Base-by-base conservation (phyloP, 2,888 invertebrate species). In the Cheiracanthium punctorium region DNA sequence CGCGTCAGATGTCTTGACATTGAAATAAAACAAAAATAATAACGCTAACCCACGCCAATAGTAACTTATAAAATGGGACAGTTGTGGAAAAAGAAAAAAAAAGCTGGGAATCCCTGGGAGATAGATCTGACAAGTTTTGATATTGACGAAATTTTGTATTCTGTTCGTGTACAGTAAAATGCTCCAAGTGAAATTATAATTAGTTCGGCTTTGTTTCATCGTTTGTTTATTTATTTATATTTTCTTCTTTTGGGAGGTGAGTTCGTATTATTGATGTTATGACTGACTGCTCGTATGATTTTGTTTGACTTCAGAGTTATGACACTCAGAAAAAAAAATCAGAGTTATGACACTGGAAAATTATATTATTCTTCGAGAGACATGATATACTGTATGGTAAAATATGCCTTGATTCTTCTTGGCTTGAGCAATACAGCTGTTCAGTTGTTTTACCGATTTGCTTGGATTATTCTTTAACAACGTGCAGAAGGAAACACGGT, bases 21-120 rank as follows among this genome's bases (percentile, higher is more conserved):
- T 2, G 48, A 48, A 48, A 2, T 2, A 7, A 67, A 67, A 30
- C 14, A 29, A 30, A 32, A 30, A 30, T 12, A 12, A 14, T 29
- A 24, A 64, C n/a, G 12, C 64, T 14, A 2, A 30, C 30, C 32
- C 14, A 69, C 20, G 33, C 37, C 37, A 81, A 65, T 74, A 52
- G 74, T 67, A 67, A 80, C 72, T n/a, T n/a, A 69, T 48, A 69
- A 81, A 74, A 10, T 81, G 37, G 73, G 67, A 73, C 80, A 81
- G 80, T 67, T 58, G 37, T 43, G 33, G 33, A 71, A 43, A 65
- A 17, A 64, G 29, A 29, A n/a, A n/a, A n/a, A n/a, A n/a, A n/a
- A n/a, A n/a, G n/a, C n/a, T 64, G n/a, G 28, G 64, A 28, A 28
- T 64, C 28, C 4, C 29, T n/a, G 12, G 8, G n/a, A n/a, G n/a